These are phyloP conservation scores for Zoanthus gigantus DNA, from an alignment of 92 coral and sea anemone genomes.

Conservation along the genomic window DNA sequence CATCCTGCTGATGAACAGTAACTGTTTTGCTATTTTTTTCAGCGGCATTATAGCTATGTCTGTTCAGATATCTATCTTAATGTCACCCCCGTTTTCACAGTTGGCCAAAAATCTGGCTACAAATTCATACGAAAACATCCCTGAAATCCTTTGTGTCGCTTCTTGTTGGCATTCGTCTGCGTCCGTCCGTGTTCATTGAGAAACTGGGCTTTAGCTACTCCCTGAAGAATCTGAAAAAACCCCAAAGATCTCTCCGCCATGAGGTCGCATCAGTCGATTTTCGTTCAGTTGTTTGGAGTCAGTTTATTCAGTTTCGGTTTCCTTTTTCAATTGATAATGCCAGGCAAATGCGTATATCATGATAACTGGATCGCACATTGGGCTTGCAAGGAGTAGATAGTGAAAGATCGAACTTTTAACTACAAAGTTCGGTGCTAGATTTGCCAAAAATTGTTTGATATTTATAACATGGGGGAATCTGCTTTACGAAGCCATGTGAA, in stretches of 20 bases:
- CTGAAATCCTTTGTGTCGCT: conserved; percentile 1
- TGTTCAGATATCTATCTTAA: too few relatives aligned
- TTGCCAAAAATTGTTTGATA: not conserved
- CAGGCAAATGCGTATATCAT: conserved; percentile 2
- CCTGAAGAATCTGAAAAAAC: not conserved
- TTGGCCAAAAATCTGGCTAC: conserved; percentile 20
- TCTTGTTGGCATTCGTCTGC: conserved; percentile 3
- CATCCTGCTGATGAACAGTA: too few relatives aligned
- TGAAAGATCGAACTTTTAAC: not conserved
- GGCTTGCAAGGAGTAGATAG: not conserved
- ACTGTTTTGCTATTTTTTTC: too few relatives aligned
- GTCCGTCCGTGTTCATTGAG: conserved; percentile 24
- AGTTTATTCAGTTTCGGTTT: not conserved
- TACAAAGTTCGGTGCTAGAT: not conserved
- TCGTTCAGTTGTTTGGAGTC: conserved; percentile 14
- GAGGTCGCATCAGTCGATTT: not conserved
- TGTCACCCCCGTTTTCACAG: not conserved
- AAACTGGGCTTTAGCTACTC: conserved; percentile 11
- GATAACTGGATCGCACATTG: not conserved
- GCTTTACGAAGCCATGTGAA: not conserved
- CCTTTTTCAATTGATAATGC: not conserved
- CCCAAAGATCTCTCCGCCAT: conserved; percentile 21
- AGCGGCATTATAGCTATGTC: too few relatives aligned
- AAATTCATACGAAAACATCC: conserved; percentile 12
- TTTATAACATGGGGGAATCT: conserved; percentile 24